A percentile compares a stretch with the other conserved stretches of the same genome.
Evolutionary conservation across 1,140 invertebrate species (phyloP).

Genomic region (Hormaphis cornu): DNA sequence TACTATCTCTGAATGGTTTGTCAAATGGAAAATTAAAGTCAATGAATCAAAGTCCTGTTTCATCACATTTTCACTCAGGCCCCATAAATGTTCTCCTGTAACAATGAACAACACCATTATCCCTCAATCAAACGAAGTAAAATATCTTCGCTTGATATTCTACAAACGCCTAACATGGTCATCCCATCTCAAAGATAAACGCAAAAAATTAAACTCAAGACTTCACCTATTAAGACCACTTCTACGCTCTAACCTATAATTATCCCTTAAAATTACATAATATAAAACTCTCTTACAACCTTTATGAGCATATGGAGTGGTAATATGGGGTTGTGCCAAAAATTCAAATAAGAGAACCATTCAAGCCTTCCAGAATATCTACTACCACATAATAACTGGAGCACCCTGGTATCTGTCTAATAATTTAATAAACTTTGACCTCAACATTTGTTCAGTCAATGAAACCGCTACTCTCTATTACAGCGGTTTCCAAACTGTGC

Average conservation of each 20-base stretch:
- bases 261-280: too few relatives aligned
- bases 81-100: not conserved
- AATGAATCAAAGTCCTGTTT: not conserved
- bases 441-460: too few relatives aligned
- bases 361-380: not conserved
- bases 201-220: too few relatives aligned
- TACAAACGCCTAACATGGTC: not conserved
- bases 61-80: not conserved
- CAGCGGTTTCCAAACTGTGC: too few relatives aligned
- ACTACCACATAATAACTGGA: too few relatives aligned
- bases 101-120: not conserved
- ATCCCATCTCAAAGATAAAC: too few relatives aligned
- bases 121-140: not conserved
- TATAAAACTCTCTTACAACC: not conserved
- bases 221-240: too few relatives aligned
- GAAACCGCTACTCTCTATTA: too few relatives aligned
- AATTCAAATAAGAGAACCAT: not conserved
- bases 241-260: too few relatives aligned
- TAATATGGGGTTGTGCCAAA: not conserved
- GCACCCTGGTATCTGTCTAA: too few relatives aligned
- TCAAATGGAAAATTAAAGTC: not conserved
- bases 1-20: not conserved
- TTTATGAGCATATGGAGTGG: not conserved
- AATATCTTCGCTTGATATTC: not conserved
- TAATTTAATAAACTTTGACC: too few relatives aligned